These are phyloP conservation scores for Pampus argenteus DNA, from an alignment of 2,797 vertebrate genomes.

Conservation along the genomic window DNA sequence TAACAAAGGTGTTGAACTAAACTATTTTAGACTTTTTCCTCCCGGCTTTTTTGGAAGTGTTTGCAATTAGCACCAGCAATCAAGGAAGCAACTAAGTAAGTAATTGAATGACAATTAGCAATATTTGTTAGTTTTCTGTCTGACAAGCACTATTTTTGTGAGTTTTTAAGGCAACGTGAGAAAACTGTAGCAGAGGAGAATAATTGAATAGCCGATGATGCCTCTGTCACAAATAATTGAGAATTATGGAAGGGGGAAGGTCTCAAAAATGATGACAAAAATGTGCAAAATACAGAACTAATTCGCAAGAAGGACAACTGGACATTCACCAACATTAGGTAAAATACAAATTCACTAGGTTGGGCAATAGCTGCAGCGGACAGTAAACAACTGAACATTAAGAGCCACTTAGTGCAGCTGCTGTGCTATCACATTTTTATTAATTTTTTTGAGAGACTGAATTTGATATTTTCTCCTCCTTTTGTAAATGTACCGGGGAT, in stretches of 20 bases:
- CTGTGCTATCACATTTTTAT: neutral
- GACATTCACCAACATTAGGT: neutral
- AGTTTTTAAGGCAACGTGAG: slow-evolving; percentile 5
- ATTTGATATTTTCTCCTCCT: neutral
- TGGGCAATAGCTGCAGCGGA: neutral
- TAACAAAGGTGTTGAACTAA: slow-evolving; percentile 10
- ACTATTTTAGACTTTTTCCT: neutral
- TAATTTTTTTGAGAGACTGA: neutral
- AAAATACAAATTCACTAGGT: neutral
- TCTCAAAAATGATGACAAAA: neutral
- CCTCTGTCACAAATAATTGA: neutral
- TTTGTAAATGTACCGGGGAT: neutral
- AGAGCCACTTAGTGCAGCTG: neutral
- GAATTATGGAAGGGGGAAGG: neutral
- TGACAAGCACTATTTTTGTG: neutral
- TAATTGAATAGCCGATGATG: neutral
- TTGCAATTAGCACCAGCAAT: slow-evolving; percentile 12
- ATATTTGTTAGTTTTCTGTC: neutral
- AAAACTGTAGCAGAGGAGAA: neutral
- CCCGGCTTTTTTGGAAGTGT: slow-evolving; percentile 19
- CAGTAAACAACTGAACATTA: neutral
- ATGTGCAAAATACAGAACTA: neutral
- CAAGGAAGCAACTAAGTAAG: neutral
- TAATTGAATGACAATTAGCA: slow-evolving; percentile 1
- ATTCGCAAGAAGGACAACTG: neutral